These are phyloP conservation scores for Drosophila guanche DNA, from an alignment of 1,140 invertebrate species.

Conservation along the genomic window DNA sequence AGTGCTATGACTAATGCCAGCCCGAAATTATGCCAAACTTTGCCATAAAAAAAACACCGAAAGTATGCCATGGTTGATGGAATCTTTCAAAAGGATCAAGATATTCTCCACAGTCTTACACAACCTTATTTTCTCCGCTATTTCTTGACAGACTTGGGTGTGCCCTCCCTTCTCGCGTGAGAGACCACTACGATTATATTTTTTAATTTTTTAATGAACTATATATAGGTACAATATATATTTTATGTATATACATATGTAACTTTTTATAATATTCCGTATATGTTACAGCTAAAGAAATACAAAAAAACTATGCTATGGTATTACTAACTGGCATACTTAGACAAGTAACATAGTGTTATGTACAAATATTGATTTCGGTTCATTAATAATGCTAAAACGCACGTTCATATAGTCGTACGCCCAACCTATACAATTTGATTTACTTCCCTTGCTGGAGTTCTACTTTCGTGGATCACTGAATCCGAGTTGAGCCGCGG, in stretches of 20 bases:
- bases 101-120: no score
- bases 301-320: conserved; percentile 64
- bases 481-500: no score
- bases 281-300: conserved; percentile 54
- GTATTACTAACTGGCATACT: conserved; percentile 58
- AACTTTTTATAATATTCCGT: conserved; percentile 35
- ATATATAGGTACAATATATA: conserved; percentile 20
- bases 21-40: no score
- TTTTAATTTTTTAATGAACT: conserved; percentile 30
- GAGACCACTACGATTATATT: no score
- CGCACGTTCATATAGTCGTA: conserved; percentile 52
- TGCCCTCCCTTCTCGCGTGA: no score
- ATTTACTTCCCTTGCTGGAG: conserved; percentile 4
- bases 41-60: no score
- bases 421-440: conserved; percentile 15
- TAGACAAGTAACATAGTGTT: conserved; percentile 37
- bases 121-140: no score
- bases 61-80: no score
- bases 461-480: no score
- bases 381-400: conserved; percentile 59
- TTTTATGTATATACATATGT: conserved; percentile 48
- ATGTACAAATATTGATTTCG: conserved; percentile 43
- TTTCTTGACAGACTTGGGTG: no score
- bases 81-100: no score
- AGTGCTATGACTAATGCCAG: no score